Evolutionary conservation across 2,113 vertebrate species (phyloP), one percentile per base, ranked within the genome.

Genomic region (Setophaga kirtlandii): DNA sequence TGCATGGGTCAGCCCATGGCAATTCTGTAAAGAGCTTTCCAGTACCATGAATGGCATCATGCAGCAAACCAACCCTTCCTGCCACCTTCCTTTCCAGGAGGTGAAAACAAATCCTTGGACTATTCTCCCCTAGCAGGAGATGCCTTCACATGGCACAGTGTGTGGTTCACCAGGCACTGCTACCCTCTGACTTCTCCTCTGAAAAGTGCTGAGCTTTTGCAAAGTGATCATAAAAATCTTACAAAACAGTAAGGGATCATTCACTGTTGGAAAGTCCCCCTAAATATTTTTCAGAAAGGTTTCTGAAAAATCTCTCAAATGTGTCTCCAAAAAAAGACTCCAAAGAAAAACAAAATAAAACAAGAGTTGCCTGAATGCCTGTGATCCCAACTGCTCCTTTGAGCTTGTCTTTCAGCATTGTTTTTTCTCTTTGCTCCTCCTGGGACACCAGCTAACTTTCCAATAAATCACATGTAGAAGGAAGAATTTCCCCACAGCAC

Each of bases 91-190:
- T 70, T 92, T 56, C 68, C 83, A 56, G 64, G 27, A 84, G 27
- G 24, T 27, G 35, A 23, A 33, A 65, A 47, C 11, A 21, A 39
- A 69, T 42, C 42, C 64, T n/a, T 20, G 7, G 14, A 31, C 24
- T 60, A 4, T 9, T 52, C 31, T 82, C 2, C 30, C 76, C n/a
- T 18, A 25, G 52, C n/a, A n/a, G 76, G 19, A 42, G 39, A 70
- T n/a, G 39, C 50, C 50, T 65, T 60, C n/a, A 1, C 0, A 0
- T 2, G 4, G 47, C 56, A 2, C 46, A 12, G 7, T 1, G 19
- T 8, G 0, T 7, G 30, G 16, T 59, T 70, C 46, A 10, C 37
- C 21, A 68, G 33, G 4, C 59, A 13, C 30, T 17, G 18, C 20
- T 14, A 2, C 37, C 46, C 30, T 31, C 56, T 49, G 21, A 31